A percentile compares a stretch with the other conserved stretches of the same genome.
phyloP scores from a whole-genome alignment of 2,113 vertebrate genomes.

The Sebastes fasciatus region DNA sequence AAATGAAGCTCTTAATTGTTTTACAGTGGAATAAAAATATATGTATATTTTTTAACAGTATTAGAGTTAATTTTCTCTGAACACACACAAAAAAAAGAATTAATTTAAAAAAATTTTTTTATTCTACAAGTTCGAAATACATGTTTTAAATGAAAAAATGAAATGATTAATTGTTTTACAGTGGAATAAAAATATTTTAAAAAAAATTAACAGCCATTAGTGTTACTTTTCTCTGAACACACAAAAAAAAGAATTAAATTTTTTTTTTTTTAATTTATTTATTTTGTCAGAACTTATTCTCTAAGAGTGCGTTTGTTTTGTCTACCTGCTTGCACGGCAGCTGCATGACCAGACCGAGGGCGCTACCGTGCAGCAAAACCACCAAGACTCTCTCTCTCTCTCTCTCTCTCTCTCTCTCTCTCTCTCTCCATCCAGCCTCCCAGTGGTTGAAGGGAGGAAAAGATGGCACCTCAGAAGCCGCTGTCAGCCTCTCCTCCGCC shows the following conservation, averaged over 20 bases:
- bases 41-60: neutral
- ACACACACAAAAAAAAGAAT: neutral
- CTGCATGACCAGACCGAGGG: conserved; percentile 43
- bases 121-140: too few species aligned
- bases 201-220: neutral
- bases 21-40: neutral
- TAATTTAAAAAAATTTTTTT: too few species aligned
- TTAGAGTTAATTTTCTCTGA: neutral
- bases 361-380: conserved; percentile 62
- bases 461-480: conserved; percentile 78
- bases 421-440: conserved; percentile 53
- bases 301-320: conserved; percentile 7
- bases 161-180: conserved; percentile 1
- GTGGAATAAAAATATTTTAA: neutral
- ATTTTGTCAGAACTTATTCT: too few species aligned
- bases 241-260: neutral
- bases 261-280: too few species aligned
- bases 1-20: neutral
- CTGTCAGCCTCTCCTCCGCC: conserved; percentile 60
- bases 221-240: neutral
- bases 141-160: too few species aligned
- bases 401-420: conserved; percentile 11
- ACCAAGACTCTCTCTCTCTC: neutral
- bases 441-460: conserved; percentile 73
- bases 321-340: conserved; percentile 18